A percentile compares a stretch with the other conserved stretches of the same genome.
These are phyloP conservation scores for Ctenoplectra terminalis DNA, from an alignment of 1,140 invertebrate species.

Conservation along the genomic window DNA sequence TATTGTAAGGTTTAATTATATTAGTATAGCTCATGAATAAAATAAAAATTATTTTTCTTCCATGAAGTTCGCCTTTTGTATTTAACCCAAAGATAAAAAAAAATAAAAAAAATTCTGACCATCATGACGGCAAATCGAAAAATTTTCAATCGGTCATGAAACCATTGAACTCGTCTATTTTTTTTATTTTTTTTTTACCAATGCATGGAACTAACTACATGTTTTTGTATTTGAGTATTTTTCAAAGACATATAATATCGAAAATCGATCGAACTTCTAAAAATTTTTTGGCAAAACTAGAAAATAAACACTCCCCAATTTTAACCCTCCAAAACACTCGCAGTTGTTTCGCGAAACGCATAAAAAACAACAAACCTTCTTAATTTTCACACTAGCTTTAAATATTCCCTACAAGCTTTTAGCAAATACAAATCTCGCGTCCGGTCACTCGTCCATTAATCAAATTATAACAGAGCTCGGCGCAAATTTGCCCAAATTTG, in stretches of 20 bases:
- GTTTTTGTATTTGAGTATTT: not conserved
- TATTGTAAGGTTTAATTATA: not conserved
- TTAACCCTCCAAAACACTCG: too few relatives aligned
- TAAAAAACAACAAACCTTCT: not conserved
- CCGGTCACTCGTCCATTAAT: conserved; percentile 6
- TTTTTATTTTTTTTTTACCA: not conserved
- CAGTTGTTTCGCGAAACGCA: too few relatives aligned
- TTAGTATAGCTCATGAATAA: too few relatives aligned
- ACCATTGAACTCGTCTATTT: not conserved
- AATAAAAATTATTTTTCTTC: not conserved
- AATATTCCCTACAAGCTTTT: not conserved
- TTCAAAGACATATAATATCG: not conserved
- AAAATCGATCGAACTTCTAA: not conserved
- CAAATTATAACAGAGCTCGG: conserved; percentile 4
- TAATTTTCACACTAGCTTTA: not conserved
- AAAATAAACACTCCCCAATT: too few relatives aligned
- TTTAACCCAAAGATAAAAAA: too few relatives aligned
- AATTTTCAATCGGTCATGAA: not conserved
- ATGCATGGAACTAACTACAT: not conserved
- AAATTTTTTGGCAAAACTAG: too few relatives aligned
- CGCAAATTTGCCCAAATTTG: not conserved
- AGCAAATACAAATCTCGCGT: conserved; percentile 2
- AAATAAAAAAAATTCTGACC: too few relatives aligned
- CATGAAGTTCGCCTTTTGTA: not conserved
- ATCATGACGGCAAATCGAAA: not conserved